phyloP scores from a whole-genome alignment of 2,797 vertebrate species.

The Craterocephalus amniculus region DNA sequence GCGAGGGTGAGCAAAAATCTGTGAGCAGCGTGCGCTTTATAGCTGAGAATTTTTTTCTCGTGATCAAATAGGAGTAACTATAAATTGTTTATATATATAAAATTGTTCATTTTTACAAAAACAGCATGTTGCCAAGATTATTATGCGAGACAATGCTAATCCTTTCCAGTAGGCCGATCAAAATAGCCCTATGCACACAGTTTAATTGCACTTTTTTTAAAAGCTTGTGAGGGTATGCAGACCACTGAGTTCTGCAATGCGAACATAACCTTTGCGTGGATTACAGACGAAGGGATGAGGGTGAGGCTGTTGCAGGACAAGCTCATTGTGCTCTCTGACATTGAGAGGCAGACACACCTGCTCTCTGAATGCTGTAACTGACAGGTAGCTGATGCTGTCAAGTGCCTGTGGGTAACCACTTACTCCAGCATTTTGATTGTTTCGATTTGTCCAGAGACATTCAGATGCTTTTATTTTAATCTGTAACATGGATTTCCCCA shows the following conservation, averaged over 20 bases:
- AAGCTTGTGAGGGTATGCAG: not conserved
- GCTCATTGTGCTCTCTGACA: constrained; percentile 49
- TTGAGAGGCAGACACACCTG: constrained; percentile 50
- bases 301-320: constrained; percentile 26
- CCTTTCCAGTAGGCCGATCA: not conserved
- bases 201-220: not conserved
- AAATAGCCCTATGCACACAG: not conserved
- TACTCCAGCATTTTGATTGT: constrained; percentile 61
- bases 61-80: not conserved
- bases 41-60: not conserved
- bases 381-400: constrained; percentile 74
- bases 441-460: constrained; percentile 59
- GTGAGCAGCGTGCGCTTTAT: not conserved
- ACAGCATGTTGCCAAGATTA: not conserved
- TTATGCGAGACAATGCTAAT: not conserved
- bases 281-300: constrained; percentile 25
- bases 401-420: constrained; percentile 66
- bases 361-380: constrained; percentile 53
- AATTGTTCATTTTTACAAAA: no score
- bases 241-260: constrained; percentile 19
- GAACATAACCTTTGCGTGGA: constrained; percentile 6
- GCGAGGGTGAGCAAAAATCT: constrained; percentile 85
- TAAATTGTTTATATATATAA: constrained; percentile 1
- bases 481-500: constrained; percentile 13
- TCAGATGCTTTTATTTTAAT: constrained; percentile 47